Base-by-base conservation (phyloP, 1,140 invertebrate species). In the Aphelenchoides avenae region DNA sequence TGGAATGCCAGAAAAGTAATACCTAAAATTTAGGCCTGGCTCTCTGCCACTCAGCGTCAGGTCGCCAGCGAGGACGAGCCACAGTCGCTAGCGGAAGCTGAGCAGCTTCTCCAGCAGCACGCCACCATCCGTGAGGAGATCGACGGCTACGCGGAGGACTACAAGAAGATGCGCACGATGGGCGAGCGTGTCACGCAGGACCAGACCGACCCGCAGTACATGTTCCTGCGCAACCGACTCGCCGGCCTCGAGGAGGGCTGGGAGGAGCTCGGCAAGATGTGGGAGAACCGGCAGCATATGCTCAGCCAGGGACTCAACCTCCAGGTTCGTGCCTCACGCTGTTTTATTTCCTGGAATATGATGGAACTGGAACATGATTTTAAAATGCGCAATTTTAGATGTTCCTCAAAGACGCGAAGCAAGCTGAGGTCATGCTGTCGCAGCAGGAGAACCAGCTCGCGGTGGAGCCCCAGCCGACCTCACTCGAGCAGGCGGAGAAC, bases 181-280 rank as follows among this genome's bases (percentile, higher is more conserved):
- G 95, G 95, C 44, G 91, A 96, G 73, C 85, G 88, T 70, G 84
- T 94, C 49, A 93, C 90, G 44, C 87, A 87, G 52, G 90, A 79
- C 59, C 82, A 84, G 63, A 80, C 78, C 39, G 95, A 99, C 31
- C 46, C 53, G 11, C 58, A 62, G 27, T 73, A 75, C 52, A 73
- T 75, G 72, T 74, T 74, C 70, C 59, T 62, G 49, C 71, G 77
- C 5, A 72, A 83, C 79, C 84, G 95, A 55, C 81, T 99, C 55
- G 95, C 94, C 81, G 94, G 93, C 1, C 79, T 99, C 34, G 89
- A 94, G 78, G 91, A 96, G 82, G 94, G 92, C 49, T 99, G 95
- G 95, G 89, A 91, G 59, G 94, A 98, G 76, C 80, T 99, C 42
- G 87, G 95, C 68, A 89, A 97, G 80, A 99, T 98, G 94, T 98